Conservation (phyloP, 2,888 invertebrate species). For the Ochropacha duplaris region DNA sequence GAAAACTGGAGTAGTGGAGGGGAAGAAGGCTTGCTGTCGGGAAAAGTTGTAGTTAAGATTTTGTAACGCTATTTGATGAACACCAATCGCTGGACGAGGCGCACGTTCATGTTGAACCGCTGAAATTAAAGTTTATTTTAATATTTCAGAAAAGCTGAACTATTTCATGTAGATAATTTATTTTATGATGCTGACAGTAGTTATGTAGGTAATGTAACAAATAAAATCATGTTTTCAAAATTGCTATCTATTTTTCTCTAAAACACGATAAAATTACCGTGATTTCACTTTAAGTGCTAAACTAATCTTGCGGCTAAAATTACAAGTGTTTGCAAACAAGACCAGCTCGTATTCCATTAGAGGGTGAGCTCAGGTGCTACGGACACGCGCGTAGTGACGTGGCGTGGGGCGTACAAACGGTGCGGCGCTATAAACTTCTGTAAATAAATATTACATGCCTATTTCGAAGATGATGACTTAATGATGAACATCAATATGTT, state of each 20-base stretch:
- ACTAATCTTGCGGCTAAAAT: background rate
- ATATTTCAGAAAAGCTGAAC: background rate
- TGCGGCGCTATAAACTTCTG: slow-evolving; percentile 61
- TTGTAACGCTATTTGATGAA: slow-evolving; percentile 70
- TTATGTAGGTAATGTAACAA: background rate
- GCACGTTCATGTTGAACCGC: slow-evolving; percentile 96
- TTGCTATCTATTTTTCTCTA: background rate
- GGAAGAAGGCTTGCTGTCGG: slow-evolving; percentile 51
- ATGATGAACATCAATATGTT: slow-evolving; percentile 23
- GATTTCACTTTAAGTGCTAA: background rate
- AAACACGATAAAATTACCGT: background rate
- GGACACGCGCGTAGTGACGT: slow-evolving; percentile 27
- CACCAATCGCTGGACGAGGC: slow-evolving; percentile 80
- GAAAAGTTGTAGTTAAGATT: slow-evolving; percentile 74
- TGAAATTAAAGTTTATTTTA: slow-evolving; percentile 65
- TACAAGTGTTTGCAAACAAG: background rate
- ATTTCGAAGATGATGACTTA: slow-evolving; percentile 7
- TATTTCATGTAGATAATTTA: too few relatives aligned
- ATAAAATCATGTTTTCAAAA: background rate
- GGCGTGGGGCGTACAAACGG: slow-evolving; percentile 30
- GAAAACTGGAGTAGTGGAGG: slow-evolving; percentile 46
- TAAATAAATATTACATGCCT: slow-evolving; percentile 68
- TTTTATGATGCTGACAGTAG: too few relatives aligned
- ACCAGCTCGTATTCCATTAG: background rate
- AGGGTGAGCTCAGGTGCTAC: background rate